Evolutionary conservation across 1,140 invertebrate species (phyloP).

Genomic region (Drosophila lowei): DNA sequence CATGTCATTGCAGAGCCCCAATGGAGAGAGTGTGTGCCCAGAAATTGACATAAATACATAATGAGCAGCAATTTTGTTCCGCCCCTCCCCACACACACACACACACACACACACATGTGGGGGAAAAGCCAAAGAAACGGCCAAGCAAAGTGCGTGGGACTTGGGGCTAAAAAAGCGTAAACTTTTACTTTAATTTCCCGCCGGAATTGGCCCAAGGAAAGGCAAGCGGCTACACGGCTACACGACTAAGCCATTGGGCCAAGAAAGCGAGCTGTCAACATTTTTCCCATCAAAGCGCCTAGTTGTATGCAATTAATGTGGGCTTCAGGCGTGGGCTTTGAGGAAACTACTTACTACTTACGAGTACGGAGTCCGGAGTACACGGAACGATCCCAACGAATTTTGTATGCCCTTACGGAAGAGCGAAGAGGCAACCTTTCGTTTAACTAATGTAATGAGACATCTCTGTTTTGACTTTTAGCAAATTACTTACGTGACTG

Average conservation of each 20-base stretch:
- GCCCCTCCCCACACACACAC: neutral
- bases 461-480: slow-evolving; percentile 17
- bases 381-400: neutral
- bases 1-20: slow-evolving; percentile 64
- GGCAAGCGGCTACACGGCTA: slow-evolving; percentile 31
- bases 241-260: slow-evolving; percentile 21
- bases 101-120: slow-evolving; percentile 7
- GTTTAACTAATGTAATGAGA: slow-evolving; percentile 18
- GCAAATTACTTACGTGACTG: slow-evolving; percentile 30
- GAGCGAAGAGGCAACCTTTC: too few relatives aligned
- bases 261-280: slow-evolving; percentile 64
- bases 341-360: slow-evolving; percentile 63
- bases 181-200: slow-evolving; percentile 82
- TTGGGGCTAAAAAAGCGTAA: slow-evolving; percentile 72
- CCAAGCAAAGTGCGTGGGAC: slow-evolving; percentile 49
- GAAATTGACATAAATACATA: slow-evolving; percentile 82
- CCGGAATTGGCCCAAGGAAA: slow-evolving; percentile 67
- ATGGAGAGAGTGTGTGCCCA: slow-evolving; percentile 37
- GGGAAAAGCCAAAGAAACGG: slow-evolving; percentile 3
- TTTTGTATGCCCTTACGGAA: slow-evolving; percentile 5
- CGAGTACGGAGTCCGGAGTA: neutral
- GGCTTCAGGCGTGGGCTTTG: neutral
- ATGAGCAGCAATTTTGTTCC: slow-evolving; percentile 71
- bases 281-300: slow-evolving; percentile 57
- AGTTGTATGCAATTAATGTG: slow-evolving; percentile 73